Conservation (phyloP, 2,113 vertebrate genomes). For the Microtus oregoni region DNA sequence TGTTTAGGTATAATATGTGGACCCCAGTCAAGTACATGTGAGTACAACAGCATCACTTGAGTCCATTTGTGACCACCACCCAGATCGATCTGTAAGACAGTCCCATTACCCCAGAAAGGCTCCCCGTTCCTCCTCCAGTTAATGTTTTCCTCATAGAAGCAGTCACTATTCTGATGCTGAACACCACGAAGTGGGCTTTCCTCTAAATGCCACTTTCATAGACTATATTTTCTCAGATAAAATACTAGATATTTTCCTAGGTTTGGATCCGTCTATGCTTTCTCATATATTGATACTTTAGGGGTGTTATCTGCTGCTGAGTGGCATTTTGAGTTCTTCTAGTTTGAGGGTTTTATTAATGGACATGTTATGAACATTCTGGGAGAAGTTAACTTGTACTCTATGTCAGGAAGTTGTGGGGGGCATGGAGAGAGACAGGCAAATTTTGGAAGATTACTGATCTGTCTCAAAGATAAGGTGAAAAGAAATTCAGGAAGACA, state of each 20-base stretch:
- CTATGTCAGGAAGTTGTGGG: no score
- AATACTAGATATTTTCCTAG: neutral
- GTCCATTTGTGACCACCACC: neutral
- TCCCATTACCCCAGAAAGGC: neutral
- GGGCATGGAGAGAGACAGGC: no score
- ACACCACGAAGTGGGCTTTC: neutral
- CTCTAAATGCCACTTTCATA: neutral
- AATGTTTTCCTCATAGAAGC: neutral
- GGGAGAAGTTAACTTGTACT: conserved; percentile 16
- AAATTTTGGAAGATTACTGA: neutral
- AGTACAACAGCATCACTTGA: neutral
- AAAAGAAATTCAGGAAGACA: no score
- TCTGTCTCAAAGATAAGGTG: no score
- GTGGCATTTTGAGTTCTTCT: neutral
- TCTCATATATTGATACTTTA: neutral
- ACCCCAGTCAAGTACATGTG: neutral
- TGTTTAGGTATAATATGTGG: neutral
- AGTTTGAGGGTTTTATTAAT: neutral
- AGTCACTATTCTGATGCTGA: neutral
- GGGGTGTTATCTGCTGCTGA: neutral
- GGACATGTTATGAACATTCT: conserved; percentile 38
- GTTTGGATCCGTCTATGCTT: neutral
- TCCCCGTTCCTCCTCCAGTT: neutral
- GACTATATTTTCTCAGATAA: neutral
- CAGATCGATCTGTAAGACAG: conserved; percentile 1